Conservation (phyloP, 2,797 vertebrate genomes). For the Cuniculus paca region DNA sequence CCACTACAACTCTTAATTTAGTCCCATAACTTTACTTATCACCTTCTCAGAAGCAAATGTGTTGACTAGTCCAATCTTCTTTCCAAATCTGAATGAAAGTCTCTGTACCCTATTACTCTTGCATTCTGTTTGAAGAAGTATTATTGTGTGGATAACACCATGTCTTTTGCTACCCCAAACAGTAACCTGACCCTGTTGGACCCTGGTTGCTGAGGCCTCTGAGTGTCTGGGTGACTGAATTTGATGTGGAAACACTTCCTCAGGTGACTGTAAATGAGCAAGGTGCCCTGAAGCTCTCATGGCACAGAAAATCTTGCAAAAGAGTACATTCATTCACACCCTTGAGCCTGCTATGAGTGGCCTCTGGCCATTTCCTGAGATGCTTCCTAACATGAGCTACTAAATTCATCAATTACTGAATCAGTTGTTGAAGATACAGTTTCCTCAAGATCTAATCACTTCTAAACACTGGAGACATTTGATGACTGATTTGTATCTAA, state of each 20-base stretch:
- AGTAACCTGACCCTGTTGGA: neutral
- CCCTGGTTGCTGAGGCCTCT: neutral
- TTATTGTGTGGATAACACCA: neutral
- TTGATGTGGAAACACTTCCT: neutral
- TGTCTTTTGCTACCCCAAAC: neutral
- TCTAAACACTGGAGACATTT: too few species aligned
- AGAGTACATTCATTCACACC: neutral
- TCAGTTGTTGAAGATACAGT: too few species aligned
- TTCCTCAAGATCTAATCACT: too few species aligned
- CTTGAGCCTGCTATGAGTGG: neutral
- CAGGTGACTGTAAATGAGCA: neutral
- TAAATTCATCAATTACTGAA: too few species aligned
- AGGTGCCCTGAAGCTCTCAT: neutral
- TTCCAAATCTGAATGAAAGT: neutral
- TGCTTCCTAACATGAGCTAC: neutral
- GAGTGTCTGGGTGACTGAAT: neutral
- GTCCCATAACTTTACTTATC: neutral
- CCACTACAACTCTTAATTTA: neutral
- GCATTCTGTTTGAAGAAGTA: neutral
- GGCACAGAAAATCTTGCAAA: neutral
- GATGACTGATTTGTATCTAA: too few species aligned
- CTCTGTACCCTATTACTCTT: neutral
- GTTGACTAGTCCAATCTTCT: neutral
- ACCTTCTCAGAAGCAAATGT: neutral
- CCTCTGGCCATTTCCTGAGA: neutral